Conservation (phyloP, 1,140 invertebrate species). For the Dolichoris vasculosae region DNA sequence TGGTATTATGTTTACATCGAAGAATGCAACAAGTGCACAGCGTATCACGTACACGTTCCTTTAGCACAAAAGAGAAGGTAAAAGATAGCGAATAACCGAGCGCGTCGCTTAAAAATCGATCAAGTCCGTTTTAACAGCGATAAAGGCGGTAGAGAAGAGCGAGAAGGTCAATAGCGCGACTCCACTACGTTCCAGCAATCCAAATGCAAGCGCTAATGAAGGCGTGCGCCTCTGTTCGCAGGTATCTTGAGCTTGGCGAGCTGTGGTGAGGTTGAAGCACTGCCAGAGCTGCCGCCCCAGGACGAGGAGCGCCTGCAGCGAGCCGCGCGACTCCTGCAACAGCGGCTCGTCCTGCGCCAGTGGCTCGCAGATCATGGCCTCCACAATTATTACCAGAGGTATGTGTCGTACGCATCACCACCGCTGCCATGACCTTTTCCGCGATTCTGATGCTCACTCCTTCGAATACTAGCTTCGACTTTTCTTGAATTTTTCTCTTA, state of each 20-base stretch:
- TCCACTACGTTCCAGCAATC: no score
- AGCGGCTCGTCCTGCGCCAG: constrained; percentile 85
- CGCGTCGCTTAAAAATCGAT: no score
- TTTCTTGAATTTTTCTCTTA: no score
- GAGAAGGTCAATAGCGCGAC: neutral
- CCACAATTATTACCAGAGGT: constrained; percentile 85
- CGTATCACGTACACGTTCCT: neutral
- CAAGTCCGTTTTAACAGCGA: no score
- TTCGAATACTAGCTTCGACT: neutral
- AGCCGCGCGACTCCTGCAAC: constrained; percentile 84
- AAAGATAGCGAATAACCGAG: no score
- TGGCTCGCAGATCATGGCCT: constrained; percentile 85
- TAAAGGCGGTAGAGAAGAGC: neutral
- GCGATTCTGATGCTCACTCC: neutral
- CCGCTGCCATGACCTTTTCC: neutral
- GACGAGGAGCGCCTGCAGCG: constrained; percentile 86
- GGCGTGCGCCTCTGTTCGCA: constrained; percentile 62
- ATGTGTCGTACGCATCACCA: neutral
- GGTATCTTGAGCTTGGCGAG: constrained; percentile 87
- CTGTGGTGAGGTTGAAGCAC: constrained; percentile 80
- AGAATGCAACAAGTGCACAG: neutral
- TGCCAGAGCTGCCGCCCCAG: constrained; percentile 85
- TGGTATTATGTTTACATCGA: neutral
- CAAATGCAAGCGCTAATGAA: neutral
- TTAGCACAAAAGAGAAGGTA: no score